Evolutionary conservation across 2,113 vertebrate species (phyloP), one percentile per base, ranked within the genome.

Genomic region (Psophia crepitans): DNA sequence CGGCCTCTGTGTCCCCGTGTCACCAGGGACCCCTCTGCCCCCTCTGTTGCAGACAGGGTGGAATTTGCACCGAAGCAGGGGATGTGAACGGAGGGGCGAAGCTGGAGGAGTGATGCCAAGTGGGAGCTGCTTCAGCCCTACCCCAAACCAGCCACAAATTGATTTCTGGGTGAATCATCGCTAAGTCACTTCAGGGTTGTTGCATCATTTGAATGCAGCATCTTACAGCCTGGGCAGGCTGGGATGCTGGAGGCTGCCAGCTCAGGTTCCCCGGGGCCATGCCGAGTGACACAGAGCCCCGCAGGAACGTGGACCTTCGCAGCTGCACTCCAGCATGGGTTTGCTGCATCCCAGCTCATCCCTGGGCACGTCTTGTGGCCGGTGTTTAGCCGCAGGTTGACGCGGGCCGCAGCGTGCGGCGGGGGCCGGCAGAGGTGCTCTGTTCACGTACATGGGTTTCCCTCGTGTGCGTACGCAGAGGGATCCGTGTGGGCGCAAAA

Each of bases 241-340:
- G 26, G 53, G 71, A n/a, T 75, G 56, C 74, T 56, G 77, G 49
- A 43, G 22, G 28, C 44, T 28, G 1, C 37, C 76, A 28, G 49
- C 84, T n/a, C 30, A 1, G 63, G 73, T 58, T 32, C 53, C 37
- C 41, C 2, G 2, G 14, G 24, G 71, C 64, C 9, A 14, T 33
- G 37, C 53, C 32, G 4, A 4, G 87, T 7, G 46, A 2, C 5
- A 5, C 9, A 79, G 33, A 14, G 26, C 16, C 48, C 39, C 23
- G 43, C 15, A 4, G 57, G 32, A 79, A 27, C 0, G 10, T 16
- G 79, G 58, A 32, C 61, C 18, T 56, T 12, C 21, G 21, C 77
- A 75, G 84, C 63, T 27, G 2, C 16, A 0, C 9, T 53, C 1
- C 23, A 53, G 79, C 32, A 0, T 1, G 44, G 53, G 28, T 79